A percentile compares a stretch with the other conserved stretches of the same genome.
Evolutionary conservation across 2,888 invertebrate genomes (phyloP).

Genomic region (Drosophila flavopinicola): DNA sequence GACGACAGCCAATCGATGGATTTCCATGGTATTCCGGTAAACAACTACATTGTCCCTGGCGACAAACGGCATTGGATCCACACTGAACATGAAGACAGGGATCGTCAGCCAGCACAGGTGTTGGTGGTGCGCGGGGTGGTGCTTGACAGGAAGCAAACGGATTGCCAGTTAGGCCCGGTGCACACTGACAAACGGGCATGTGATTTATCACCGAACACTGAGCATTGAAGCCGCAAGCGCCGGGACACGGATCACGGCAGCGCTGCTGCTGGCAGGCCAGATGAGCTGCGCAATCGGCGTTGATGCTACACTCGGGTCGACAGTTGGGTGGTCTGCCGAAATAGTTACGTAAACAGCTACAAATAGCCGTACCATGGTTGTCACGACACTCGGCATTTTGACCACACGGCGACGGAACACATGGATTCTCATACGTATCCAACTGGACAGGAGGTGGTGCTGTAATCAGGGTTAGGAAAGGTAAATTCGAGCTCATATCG

Average conservation of each 20-base stretch:
- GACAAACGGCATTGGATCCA: slow-evolving; percentile 88
- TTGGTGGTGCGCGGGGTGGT: slow-evolving; percentile 72
- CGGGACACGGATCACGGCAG: slow-evolving; percentile 90
- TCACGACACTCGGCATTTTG: slow-evolving; percentile 89
- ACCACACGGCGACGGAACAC: slow-evolving; percentile 90
- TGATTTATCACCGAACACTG: slow-evolving; percentile 88
- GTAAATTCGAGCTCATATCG: neutral
- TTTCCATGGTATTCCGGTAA: slow-evolving; percentile 87
- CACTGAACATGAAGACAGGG: slow-evolving; percentile 90
- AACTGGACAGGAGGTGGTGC: slow-evolving; percentile 61
- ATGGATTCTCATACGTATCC: slow-evolving; percentile 86
- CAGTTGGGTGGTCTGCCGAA: slow-evolving; percentile 90
- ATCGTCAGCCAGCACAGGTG: slow-evolving; percentile 85
- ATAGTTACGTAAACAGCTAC: slow-evolving; percentile 88
- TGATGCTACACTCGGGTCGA: slow-evolving; percentile 89
- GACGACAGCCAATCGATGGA: slow-evolving; percentile 88
- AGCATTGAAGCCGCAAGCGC: slow-evolving; percentile 88
- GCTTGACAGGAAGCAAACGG: slow-evolving; percentile 89
- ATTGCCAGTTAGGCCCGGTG: slow-evolving; percentile 87
- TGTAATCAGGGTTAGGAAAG: slow-evolving; percentile 24
- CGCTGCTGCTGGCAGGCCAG: slow-evolving; percentile 89
- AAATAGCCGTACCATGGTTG: slow-evolving; percentile 87
- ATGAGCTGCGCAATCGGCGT: slow-evolving; percentile 89
- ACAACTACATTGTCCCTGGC: slow-evolving; percentile 89
- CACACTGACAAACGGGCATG: slow-evolving; percentile 88